phyloP scores from a whole-genome alignment of 2,888 invertebrate genomes.

The Trimorus sp. region DNA sequence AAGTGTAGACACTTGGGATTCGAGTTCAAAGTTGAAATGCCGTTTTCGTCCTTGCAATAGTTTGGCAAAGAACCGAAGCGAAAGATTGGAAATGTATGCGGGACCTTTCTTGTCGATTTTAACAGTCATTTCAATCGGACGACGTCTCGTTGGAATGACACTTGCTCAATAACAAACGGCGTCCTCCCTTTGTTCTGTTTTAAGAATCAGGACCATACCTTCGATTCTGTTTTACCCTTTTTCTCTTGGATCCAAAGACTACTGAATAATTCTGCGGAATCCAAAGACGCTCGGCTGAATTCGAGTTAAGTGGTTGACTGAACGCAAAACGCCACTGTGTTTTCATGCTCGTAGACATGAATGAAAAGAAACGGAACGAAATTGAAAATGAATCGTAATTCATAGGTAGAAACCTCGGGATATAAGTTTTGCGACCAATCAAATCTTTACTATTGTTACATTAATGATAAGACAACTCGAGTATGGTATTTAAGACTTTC shows the following conservation, averaged over 20 bases:
- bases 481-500: constrained; percentile 36
- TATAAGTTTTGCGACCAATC: constrained; percentile 50
- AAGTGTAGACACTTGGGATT: too few species aligned
- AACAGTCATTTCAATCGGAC: neutral
- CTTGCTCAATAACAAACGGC: constrained; percentile 50
- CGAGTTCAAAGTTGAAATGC: too few species aligned
- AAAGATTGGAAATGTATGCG: too few species aligned
- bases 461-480: constrained; percentile 44
- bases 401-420: constrained; percentile 38
- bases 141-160: constrained; percentile 21
- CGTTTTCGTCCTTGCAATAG: too few species aligned
- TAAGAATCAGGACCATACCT: constrained; percentile 35
- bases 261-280: constrained; percentile 53
- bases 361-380: constrained; percentile 33
- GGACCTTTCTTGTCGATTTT: neutral
- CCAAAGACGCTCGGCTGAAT: constrained; percentile 58
- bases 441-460: constrained; percentile 50
- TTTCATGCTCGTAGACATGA: constrained; percentile 57
- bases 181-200: constrained; percentile 49
- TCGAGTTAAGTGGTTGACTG: constrained; percentile 59
- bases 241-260: constrained; percentile 56
- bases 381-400: constrained; percentile 5
- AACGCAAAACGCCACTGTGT: constrained; percentile 52
- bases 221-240: constrained; percentile 5
- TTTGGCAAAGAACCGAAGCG: too few species aligned